Evolutionary conservation across 2,888 invertebrate species (phyloP), one percentile per base, ranked within the genome.

Genomic region (Platycheirus albimanus): DNA sequence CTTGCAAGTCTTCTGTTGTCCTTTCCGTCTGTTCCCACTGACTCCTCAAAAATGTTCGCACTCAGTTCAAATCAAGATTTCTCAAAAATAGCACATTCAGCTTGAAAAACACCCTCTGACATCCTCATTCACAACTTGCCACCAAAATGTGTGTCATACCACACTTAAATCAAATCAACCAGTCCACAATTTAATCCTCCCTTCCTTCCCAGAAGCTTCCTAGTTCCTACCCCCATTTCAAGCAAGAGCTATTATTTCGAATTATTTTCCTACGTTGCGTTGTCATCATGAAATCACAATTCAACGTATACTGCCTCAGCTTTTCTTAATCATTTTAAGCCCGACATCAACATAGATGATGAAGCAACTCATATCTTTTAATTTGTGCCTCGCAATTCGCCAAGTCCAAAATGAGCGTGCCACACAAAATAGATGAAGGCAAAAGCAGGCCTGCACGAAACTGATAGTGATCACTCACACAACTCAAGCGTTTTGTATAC

Each of bases 281-380:
- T 56, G 72, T 74, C 78, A 64, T 78, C 83, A 58, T 33, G 30
- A 64, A 72, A 78, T 72, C 78, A 43, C 56, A 78, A 78, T 67
- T 30, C 67, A 54, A 67, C 72, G 24, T 58, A 77, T 58, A 76
- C 70, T 61, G 66, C 71, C 45, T 77, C 71, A 71, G 71, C 63
- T 78, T 71, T 77, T 70, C 71, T 72, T 77, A 72, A 77, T 77
- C 77, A 66, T 43, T 67, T 81, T 72, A 77, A 81, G 76, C 81
- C 43, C 61, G 51, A 56, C 67, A 83, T 72, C 67, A 78, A 61
- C 66, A 71, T 77, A 77, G 71, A 71, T 52, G 71, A 71, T 52
- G 71, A 61, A 71, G 61, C 54, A 58, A 54, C 52, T 69, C 63
- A 72, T 67, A 74, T 74, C 72, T 72, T 69, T 74, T 83, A 69